Base-by-base conservation (phyloP, 2,113 vertebrate genomes). In the Phyllostomus discolor region DNA sequence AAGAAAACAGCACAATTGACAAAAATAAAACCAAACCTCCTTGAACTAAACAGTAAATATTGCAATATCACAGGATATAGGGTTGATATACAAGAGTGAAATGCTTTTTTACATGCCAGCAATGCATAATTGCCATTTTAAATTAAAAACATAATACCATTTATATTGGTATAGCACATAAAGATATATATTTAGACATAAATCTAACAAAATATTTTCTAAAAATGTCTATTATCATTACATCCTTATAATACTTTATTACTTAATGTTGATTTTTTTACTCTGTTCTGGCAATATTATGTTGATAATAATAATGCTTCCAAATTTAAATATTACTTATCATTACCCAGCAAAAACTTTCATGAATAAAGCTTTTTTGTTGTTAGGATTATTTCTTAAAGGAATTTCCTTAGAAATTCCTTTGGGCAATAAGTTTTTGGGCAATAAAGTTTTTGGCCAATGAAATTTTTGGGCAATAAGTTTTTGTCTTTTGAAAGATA, bases 311-410 rank as follows among this genome's bases (percentile, higher is more conserved):
- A 59, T 46, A 94, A 52, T 75, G 20, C n/a, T 54, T 84, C 10
- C 7, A 76, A 90, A 78, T 75, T 82, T 72, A 83, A 43, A 73
- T 95, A 33, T 17, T 79, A 78, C 50, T 31, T 46, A 22, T 69
- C 52, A 43, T 81, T 94, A 73, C 35, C 26, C 43, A 96, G 7
- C 35, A 10, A 78, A 69, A 26, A 66, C 70, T 80, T 73, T 83
- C 38, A 84, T 81, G 75, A 69, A 66, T 64, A 94, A 83, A 92
- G 9, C 5, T 50, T 82, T 94, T 83, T 76, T 48, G 64, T 73
- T 75, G n/a, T 88, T 95, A 83, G 41, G 4, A 90, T 66, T 72
- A 62, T 92, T 93, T 90, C 54, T 57, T 93, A 46, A 73, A 64
- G 4, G 4, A 78, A 6, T 62, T 72, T 81, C 5, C n/a, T 46